These are phyloP conservation scores for Drosophila paramelanica DNA, from an alignment of 2,888 invertebrate genomes.

Conservation along the genomic window DNA sequence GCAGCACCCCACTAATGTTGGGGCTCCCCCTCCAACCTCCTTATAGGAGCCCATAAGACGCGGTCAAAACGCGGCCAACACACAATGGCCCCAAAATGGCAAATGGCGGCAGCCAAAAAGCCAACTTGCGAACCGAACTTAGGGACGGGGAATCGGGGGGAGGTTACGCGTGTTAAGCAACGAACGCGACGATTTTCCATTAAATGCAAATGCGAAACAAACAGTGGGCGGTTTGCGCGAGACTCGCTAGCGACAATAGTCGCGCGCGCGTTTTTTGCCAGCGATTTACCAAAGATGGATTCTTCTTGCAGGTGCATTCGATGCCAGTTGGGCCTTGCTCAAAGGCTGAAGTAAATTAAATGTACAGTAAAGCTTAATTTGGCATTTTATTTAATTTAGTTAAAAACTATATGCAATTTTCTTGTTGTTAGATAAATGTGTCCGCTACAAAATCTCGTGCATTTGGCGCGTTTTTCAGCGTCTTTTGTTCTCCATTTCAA, in stretches of 20 bases:
- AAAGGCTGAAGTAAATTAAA: slow-evolving; percentile 8
- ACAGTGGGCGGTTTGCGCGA: slow-evolving; percentile 55
- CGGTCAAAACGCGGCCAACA: slow-evolving; percentile 56
- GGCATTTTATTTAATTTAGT: too few species aligned
- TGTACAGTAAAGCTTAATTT: neutral
- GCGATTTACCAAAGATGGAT: slow-evolving; percentile 11
- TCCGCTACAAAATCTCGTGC: neutral
- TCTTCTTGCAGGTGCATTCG: slow-evolving; percentile 8
- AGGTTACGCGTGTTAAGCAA: slow-evolving; percentile 28
- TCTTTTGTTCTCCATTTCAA: slow-evolving; percentile 28
- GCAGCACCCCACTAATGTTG: slow-evolving; percentile 21
- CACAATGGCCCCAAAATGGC: slow-evolving; percentile 48
- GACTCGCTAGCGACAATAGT: slow-evolving; percentile 41
- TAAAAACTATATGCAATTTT: neutral
- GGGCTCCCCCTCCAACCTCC: slow-evolving; percentile 1
- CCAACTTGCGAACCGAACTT: slow-evolving; percentile 2
- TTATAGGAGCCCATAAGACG: slow-evolving; percentile 18
- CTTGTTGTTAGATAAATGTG: neutral
- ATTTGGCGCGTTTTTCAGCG: slow-evolving; percentile 11
- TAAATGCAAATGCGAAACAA: slow-evolving; percentile 51
- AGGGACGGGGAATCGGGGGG: neutral
- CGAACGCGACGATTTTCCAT: slow-evolving; percentile 45
- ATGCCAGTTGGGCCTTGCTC: neutral
- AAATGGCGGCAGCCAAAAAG: slow-evolving; percentile 26
- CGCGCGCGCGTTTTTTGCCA: slow-evolving; percentile 35